Evolutionary conservation across 2,113 vertebrate genomes (phyloP).

Genomic region (Falcunculus frontatus): DNA sequence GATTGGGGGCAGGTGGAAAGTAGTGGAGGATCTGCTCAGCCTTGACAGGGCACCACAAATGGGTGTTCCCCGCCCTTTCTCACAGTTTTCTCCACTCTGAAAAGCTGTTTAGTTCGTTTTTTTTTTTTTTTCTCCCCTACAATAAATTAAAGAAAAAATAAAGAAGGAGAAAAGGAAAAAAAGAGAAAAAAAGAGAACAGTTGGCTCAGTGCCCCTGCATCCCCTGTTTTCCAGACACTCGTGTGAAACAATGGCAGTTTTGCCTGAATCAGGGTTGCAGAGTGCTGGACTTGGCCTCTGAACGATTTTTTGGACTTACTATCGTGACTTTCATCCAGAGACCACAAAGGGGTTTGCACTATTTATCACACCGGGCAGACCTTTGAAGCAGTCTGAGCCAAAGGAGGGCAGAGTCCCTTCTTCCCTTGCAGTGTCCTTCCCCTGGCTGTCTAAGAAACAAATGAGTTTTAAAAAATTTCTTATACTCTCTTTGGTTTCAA

Average conservation of each 20-base stretch:
- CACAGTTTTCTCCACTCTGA: neutral
- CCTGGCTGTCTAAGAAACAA: neutral
- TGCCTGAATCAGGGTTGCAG: neutral
- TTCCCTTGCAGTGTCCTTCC: neutral
- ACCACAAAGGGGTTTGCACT: conserved; percentile 8
- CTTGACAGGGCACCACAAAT: neutral
- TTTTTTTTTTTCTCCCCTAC: neutral
- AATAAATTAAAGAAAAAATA: neutral
- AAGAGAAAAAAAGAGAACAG: neutral
- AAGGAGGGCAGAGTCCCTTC: neutral
- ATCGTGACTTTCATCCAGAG: neutral
- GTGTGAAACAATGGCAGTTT: conserved; percentile 27
- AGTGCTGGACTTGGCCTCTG: conserved; percentile 2
- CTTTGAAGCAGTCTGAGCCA: neutral
- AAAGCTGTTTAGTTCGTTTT: neutral
- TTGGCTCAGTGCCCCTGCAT: neutral
- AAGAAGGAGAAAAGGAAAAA: neutral
- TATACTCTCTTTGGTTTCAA: neutral
- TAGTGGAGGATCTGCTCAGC: neutral
- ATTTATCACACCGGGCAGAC: neutral
- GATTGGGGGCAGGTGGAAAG: neutral
- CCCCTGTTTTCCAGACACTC: conserved; percentile 17
- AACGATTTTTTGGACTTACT: neutral
- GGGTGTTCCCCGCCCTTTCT: neutral
- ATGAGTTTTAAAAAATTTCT: neutral